Evolutionary conservation across 2,113 vertebrate genomes (phyloP), one percentile per base, ranked within the genome.

Genomic region (Melanostigma gelatinosum): DNA sequence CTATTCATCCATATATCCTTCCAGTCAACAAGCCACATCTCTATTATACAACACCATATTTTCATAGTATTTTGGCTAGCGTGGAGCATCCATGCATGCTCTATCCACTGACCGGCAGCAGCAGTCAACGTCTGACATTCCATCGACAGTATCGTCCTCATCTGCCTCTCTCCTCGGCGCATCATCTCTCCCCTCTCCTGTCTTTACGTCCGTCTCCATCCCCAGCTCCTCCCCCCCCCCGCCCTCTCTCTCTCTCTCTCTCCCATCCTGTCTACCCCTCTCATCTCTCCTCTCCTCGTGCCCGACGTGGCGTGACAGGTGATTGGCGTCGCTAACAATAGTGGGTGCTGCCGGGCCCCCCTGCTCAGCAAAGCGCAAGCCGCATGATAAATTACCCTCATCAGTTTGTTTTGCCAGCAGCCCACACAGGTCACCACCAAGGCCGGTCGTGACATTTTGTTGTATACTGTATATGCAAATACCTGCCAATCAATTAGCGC

Each of bases 391-490:
- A 95, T 95, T 94, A 95, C 93, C 91, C 91, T 94, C 93, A 94
- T 95, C 95, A 93, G 91, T 94, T 94, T 94, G 93, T 94, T 94
- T 93, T 92, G 92, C 93, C 93, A 90, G 77, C 89, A 90, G 93
- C 91, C 90, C 92, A 84, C 92, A 86, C 91, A 91, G 94, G 95
- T 95, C 94, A 94, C 82, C 85, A 73, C 87, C 91, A 90, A 94
- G 90, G 92, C 92, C 93, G 87, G 71, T 68, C 88, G 79, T 94
- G 94, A 95, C 94, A 94, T 95, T 95, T 95, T 85, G 90, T 93
- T 84, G 92, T 83, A 22, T 93, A 95, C 94, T 94, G 94, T 95
- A 94, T 94, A 95, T 95, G 95, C 94, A 95, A 95, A 95, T 95
- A 94, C 90, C 93, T 94, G 93, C 91, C 94, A 95, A 95, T 95